Evolutionary conservation across 2,113 vertebrate species (phyloP).

Genomic region (Calypte anna): DNA sequence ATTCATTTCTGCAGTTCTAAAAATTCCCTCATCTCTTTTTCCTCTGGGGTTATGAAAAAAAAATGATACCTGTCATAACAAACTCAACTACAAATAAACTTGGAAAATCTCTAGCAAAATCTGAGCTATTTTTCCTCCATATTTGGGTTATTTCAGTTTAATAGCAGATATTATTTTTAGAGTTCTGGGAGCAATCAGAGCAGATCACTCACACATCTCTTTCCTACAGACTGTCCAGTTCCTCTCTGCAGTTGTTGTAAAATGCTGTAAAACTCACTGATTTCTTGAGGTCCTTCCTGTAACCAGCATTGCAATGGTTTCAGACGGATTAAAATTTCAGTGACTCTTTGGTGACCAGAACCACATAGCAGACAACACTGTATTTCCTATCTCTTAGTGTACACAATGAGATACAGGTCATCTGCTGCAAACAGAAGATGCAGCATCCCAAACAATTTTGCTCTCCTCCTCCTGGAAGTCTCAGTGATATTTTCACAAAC

Average conservation of each 20-base stretch:
- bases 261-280: background rate
- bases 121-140: background rate
- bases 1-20: background rate
- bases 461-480: background rate
- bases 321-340: background rate
- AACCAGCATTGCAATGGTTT: background rate
- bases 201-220: background rate
- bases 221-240: background rate
- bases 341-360: background rate
- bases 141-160: background rate
- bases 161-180: background rate
- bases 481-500: background rate
- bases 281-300: background rate
- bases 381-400: background rate
- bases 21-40: background rate
- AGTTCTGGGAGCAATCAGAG: background rate
- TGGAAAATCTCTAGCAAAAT: background rate
- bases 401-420: background rate
- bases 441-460: background rate
- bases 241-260: background rate
- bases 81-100: background rate
- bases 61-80: background rate
- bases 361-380: rapidly evolving
- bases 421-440: background rate
- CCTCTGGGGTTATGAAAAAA: background rate